Percentiles rank a stretch among this genome's conserved stretches.
Conservation (phyloP, 2,888 invertebrate species). For the Camptogramma bilineatum region DNA sequence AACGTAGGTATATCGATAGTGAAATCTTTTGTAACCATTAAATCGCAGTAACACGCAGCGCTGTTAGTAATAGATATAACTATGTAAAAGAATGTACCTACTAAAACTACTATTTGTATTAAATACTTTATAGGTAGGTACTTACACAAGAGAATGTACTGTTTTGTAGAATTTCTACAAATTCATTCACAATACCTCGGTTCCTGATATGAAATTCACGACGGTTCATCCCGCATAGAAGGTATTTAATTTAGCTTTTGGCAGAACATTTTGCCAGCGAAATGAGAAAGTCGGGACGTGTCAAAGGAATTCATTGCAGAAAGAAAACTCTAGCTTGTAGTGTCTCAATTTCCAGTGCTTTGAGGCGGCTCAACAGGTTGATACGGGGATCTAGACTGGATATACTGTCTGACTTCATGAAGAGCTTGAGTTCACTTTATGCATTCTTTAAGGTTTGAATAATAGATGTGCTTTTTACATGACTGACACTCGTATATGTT, state of each 20-base stretch:
- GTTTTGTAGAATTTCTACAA: neutral
- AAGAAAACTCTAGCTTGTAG: constrained; percentile 15
- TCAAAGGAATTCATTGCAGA: constrained; percentile 44
- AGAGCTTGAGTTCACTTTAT: no score
- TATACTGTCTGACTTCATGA: neutral
- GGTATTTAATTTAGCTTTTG: constrained; percentile 42
- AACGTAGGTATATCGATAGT: no score
- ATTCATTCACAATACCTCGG: neutral
- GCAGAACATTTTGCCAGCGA: constrained; percentile 32
- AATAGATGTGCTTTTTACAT: no score
- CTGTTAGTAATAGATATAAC: no score
- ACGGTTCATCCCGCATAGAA: constrained; percentile 5
- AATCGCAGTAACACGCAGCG: no score
- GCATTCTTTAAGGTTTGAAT: no score
- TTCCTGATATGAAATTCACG: constrained; percentile 1
- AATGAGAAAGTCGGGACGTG: constrained; percentile 44
- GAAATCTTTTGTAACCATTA: no score
- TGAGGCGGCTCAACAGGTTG: constrained; percentile 31
- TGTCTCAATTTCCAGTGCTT: constrained; percentile 27
- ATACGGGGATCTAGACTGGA: constrained; percentile 4
- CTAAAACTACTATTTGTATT: no score
- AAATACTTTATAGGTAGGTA: no score
- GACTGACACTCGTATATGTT: no score
- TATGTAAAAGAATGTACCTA: no score
- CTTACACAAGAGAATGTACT: neutral